Evolutionary conservation across 2,888 invertebrate genomes (phyloP).

Genomic region (Agrotis clavis): DNA sequence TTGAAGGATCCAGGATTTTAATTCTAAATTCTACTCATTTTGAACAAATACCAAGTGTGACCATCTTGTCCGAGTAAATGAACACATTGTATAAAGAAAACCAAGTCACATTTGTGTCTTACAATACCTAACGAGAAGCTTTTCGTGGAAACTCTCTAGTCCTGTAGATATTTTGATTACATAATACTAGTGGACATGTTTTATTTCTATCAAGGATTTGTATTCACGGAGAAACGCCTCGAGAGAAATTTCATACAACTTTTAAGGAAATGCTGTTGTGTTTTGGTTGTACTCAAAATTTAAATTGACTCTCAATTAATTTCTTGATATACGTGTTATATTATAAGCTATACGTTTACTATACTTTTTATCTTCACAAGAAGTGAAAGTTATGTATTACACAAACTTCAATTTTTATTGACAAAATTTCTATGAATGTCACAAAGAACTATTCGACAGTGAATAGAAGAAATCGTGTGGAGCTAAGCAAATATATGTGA

Average conservation of each 20-base stretch:
- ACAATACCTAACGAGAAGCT: conserved; percentile 9
- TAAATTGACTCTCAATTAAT: background rate
- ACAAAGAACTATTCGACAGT: conserved; percentile 71
- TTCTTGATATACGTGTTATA: background rate
- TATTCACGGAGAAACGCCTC: background rate
- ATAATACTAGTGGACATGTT: conserved; percentile 12
- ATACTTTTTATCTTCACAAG: conserved; percentile 5
- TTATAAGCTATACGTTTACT: no score
- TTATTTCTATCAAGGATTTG: conserved; percentile 9
- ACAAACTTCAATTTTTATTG: conserved; percentile 32
- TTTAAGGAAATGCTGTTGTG: background rate
- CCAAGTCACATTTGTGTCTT: conserved; percentile 13
- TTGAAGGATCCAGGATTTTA: no score
- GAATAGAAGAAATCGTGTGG: conserved; percentile 66
- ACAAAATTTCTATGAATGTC: conserved; percentile 34
- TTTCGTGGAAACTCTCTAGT: background rate
- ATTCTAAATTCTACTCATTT: no score
- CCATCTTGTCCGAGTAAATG: conserved; percentile 14
- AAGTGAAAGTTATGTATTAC: conserved; percentile 44
- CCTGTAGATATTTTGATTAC: conserved; percentile 12
- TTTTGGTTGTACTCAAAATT: background rate
- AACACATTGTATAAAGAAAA: conserved; percentile 15
- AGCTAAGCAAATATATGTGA: conserved; percentile 80
- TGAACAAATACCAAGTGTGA: conserved; percentile 5
- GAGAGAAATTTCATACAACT: background rate